Conservation (phyloP, 2,797 vertebrate species). For the Tenualosa ilisha region DNA sequence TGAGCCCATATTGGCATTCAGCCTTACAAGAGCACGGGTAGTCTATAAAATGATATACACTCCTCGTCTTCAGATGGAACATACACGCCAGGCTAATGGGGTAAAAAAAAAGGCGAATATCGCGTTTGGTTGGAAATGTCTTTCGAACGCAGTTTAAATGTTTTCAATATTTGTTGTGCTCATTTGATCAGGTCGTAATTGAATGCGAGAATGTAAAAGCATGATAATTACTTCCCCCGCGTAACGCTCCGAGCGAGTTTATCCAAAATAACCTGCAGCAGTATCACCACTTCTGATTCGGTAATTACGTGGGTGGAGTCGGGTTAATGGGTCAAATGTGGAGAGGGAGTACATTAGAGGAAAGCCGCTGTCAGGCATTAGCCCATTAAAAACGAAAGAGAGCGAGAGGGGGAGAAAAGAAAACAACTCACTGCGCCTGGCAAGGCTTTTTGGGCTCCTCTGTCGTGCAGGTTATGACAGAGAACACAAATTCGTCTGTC, state of each 20-base stretch:
- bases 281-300: slow-evolving; percentile 70
- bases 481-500: slow-evolving; percentile 49
- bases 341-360: slow-evolving; percentile 45
- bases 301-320: slow-evolving; percentile 78
- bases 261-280: slow-evolving; percentile 73
- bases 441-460: slow-evolving; percentile 56
- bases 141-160: slow-evolving; percentile 30
- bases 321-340: slow-evolving; percentile 73
- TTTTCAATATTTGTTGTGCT: slow-evolving; percentile 48
- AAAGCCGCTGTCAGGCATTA: slow-evolving; percentile 57
- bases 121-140: slow-evolving; percentile 54
- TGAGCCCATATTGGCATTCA: background rate
- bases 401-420: slow-evolving; percentile 37
- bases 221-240: slow-evolving; percentile 68
- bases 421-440: slow-evolving; percentile 45
- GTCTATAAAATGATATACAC: background rate
- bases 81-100: slow-evolving; percentile 12
- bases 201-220: slow-evolving; percentile 66
- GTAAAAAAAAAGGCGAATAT: slow-evolving; percentile 43
- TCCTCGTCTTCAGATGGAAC: slow-evolving; percentile 23
- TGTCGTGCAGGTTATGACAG: slow-evolving; percentile 46
- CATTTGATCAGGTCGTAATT: slow-evolving; percentile 70
- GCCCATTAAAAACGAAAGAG: slow-evolving; percentile 52
- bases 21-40: background rate
- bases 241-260: slow-evolving; percentile 58